phyloP scores from a whole-genome alignment of 2,888 invertebrate genomes.

The Spialia ferax region DNA sequence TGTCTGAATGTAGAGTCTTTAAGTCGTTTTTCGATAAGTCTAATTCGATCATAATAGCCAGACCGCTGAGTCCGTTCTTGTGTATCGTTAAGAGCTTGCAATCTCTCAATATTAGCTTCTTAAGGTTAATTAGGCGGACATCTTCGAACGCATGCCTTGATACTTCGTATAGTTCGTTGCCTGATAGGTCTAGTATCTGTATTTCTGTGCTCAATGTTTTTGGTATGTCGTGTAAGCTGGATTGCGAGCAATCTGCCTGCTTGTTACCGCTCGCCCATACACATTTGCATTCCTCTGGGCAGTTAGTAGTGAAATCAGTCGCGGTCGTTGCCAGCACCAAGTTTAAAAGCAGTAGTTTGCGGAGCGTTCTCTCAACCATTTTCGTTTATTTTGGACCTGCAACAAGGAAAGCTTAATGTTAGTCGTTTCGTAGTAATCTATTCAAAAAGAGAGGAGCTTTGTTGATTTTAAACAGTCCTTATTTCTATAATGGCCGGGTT shows the following conservation, averaged over 20 bases:
- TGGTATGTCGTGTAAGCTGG: conserved; percentile 90
- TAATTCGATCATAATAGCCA: conserved; percentile 93
- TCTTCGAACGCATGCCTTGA: conserved; percentile 89
- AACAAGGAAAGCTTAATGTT: conserved; percentile 60
- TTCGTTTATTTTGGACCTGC: conserved; percentile 61
- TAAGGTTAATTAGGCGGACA: conserved; percentile 91
- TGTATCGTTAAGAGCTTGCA: conserved; percentile 92
- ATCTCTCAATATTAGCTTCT: conserved; percentile 91
- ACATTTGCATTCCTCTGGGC: conserved; percentile 91
- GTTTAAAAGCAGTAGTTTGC: conserved; percentile 58
- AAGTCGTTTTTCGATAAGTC: conserved; percentile 93
- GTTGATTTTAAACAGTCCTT: no score
- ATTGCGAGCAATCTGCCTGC: conserved; percentile 92
- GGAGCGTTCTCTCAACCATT: conserved; percentile 66
- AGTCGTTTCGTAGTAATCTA: neutral
- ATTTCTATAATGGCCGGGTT: neutral
- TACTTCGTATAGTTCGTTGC: conserved; percentile 89
- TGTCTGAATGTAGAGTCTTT: conserved; percentile 88
- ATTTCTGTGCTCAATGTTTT: conserved; percentile 90
- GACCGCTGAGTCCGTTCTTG: conserved; percentile 91
- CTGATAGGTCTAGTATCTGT: conserved; percentile 90
- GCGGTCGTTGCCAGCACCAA: conserved; percentile 62
- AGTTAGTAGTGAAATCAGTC: conserved; percentile 86
- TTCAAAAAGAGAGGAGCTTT: no score
- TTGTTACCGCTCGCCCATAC: conserved; percentile 95